phyloP scores from a whole-genome alignment of 2,113 vertebrate genomes.

The Leptosomus discolor region DNA sequence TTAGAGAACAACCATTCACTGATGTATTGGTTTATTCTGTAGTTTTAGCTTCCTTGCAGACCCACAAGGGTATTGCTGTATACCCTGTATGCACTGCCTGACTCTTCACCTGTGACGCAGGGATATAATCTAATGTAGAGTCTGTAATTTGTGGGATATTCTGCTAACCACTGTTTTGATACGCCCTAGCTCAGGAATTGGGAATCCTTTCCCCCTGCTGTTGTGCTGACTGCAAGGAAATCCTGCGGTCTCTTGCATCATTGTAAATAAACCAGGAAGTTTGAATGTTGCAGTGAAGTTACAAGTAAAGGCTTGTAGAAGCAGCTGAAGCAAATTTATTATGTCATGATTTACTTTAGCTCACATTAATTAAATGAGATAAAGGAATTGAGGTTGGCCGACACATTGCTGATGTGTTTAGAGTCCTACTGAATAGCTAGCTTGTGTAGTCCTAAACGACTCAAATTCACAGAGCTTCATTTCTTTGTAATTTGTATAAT shows the following conservation, averaged over 20 bases:
- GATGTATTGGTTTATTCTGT: neutral
- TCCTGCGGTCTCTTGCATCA: neutral
- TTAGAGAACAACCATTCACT: neutral
- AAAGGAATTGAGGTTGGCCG: neutral
- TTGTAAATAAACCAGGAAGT: neutral
- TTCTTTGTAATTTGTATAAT: neutral
- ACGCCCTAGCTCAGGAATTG: neutral
- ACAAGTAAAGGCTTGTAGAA: neutral
- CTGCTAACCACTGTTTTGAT: neutral
- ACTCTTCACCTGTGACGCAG: neutral
- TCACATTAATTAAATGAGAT: neutral
- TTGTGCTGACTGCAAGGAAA: slow-evolving; percentile 3
- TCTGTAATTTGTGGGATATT: neutral
- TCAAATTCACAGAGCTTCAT: neutral
- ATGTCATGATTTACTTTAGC: neutral
- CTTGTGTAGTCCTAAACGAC: neutral
- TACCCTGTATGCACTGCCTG: neutral
- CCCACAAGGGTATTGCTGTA: neutral
- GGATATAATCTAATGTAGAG: neutral
- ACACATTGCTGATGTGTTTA: neutral
- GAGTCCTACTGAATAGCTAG: neutral
- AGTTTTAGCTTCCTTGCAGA: neutral
- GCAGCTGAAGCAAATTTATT: neutral
- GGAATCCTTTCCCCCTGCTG: neutral
- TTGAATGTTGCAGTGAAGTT: neutral